Conservation (phyloP, 2,113 vertebrate genomes). For the Gallinago undulata region DNA sequence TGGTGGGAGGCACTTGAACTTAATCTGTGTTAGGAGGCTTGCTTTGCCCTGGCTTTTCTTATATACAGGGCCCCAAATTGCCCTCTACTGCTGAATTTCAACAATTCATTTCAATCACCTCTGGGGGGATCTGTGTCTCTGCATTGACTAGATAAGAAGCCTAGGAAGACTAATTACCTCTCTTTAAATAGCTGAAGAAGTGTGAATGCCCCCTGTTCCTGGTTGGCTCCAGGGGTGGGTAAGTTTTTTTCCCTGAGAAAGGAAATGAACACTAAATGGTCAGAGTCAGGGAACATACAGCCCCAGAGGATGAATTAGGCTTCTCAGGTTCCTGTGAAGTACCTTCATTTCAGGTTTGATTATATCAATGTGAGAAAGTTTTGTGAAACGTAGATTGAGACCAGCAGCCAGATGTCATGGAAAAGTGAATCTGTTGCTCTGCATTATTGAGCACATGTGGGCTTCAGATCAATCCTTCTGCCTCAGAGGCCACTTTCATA, state of each 20-base stretch:
- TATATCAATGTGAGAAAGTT: background rate
- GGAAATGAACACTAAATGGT: background rate
- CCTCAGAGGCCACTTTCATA: background rate
- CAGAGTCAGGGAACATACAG: background rate
- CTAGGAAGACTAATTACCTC: background rate
- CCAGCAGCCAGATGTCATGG: background rate
- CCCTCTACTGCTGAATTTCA: background rate
- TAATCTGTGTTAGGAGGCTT: rapidly evolving
- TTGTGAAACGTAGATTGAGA: background rate
- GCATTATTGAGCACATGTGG: rapidly evolving
- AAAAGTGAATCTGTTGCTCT: background rate
- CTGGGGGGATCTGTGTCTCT: background rate
- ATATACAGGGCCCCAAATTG: background rate
- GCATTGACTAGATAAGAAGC: background rate
- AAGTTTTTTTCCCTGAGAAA: background rate
- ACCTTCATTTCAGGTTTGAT: background rate
- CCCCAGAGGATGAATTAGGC: background rate
- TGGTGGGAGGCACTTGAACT: background rate
- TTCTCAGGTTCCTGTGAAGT: background rate
- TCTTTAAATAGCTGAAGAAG: background rate
- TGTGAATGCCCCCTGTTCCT: background rate
- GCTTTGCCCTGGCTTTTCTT: background rate
- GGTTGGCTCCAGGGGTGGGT: background rate
- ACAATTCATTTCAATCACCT: background rate
- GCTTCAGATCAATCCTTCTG: background rate